Conservation (phyloP, 2,888 invertebrate genomes). For the Acrocyrtus sp. region DNA sequence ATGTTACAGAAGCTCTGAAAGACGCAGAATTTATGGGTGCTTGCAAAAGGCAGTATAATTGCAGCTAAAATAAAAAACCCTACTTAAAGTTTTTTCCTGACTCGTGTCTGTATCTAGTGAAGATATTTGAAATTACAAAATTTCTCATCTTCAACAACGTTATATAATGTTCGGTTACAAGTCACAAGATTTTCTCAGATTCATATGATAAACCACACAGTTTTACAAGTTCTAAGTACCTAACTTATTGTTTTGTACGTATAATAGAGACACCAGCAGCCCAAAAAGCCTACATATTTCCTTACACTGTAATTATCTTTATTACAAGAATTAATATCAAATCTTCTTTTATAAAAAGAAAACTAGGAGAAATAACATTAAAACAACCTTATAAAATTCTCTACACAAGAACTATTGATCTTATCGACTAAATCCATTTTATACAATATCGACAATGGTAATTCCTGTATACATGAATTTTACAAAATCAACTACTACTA, state of each 20-base stretch:
- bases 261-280: slow-evolving; percentile 48
- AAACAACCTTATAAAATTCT: slow-evolving; percentile 12
- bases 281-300: slow-evolving; percentile 40
- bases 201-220: too few species aligned
- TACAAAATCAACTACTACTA: too few species aligned
- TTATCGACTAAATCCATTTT: slow-evolving; percentile 14
- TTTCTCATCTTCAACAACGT: background rate
- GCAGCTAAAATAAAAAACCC: slow-evolving; percentile 41
- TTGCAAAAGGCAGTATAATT: slow-evolving; percentile 43
- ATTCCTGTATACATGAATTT: too few species aligned
- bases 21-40: slow-evolving; percentile 45
- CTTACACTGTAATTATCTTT: slow-evolving; percentile 11
- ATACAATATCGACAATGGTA: slow-evolving; percentile 39
- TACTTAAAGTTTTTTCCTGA: too few species aligned
- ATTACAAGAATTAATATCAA: too few species aligned
- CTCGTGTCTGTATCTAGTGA: too few species aligned
- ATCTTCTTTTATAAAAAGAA: background rate
- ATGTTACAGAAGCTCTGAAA: slow-evolving; percentile 48
- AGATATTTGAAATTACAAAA: slow-evolving; percentile 9
- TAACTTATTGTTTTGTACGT: slow-evolving; percentile 42
- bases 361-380: slow-evolving; percentile 27
- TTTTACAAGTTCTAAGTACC: too few species aligned
- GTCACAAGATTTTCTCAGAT: background rate
- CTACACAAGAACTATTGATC: slow-evolving; percentile 27
- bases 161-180: background rate